A percentile compares a stretch with the other conserved stretches of the same genome.
Conservation (phyloP, 2,888 invertebrate species). For the Antitype chi region DNA sequence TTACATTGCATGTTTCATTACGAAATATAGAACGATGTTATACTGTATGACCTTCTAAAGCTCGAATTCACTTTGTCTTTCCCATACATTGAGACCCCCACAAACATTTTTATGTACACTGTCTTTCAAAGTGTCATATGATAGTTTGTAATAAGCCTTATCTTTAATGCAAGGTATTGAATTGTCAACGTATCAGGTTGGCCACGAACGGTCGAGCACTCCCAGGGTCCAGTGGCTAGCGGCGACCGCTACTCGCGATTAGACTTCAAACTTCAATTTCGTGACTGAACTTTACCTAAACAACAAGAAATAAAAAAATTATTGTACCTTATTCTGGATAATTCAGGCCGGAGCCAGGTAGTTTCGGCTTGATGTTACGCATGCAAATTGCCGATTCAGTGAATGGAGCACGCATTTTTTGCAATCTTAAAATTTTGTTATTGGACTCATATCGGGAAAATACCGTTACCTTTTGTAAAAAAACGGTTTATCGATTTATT, state of each 20-base stretch:
- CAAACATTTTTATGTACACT: constrained; percentile 78
- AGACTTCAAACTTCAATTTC: constrained; percentile 75
- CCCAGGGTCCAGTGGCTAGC: constrained; percentile 62
- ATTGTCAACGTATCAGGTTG: constrained; percentile 81
- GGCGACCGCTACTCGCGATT: constrained; percentile 62
- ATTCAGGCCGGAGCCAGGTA: constrained; percentile 77
- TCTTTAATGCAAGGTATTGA: constrained; percentile 81
- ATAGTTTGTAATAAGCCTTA: constrained; percentile 82
- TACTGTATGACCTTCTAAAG: constrained; percentile 5
- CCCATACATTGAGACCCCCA: constrained; percentile 65
- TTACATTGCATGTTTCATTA: constrained; percentile 27
- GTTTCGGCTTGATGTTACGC: constrained; percentile 80
- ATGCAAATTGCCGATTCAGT: constrained; percentile 81
- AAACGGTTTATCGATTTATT: constrained; percentile 52
- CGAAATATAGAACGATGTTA: constrained; percentile 16
- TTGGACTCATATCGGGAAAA: constrained; percentile 56
- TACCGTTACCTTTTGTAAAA: constrained; percentile 69
- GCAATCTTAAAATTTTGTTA: constrained; percentile 78
- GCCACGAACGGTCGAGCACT: constrained; percentile 58
- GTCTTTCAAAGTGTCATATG: constrained; percentile 76
- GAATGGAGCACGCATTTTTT: constrained; percentile 72
- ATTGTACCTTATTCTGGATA: constrained; percentile 79
- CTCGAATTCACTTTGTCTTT: constrained; percentile 12
- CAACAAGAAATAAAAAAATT: constrained; percentile 72
- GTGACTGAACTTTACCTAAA: constrained; percentile 68